Conservation (phyloP, 1,140 invertebrate species). For the Drosophila nebulosa region DNA sequence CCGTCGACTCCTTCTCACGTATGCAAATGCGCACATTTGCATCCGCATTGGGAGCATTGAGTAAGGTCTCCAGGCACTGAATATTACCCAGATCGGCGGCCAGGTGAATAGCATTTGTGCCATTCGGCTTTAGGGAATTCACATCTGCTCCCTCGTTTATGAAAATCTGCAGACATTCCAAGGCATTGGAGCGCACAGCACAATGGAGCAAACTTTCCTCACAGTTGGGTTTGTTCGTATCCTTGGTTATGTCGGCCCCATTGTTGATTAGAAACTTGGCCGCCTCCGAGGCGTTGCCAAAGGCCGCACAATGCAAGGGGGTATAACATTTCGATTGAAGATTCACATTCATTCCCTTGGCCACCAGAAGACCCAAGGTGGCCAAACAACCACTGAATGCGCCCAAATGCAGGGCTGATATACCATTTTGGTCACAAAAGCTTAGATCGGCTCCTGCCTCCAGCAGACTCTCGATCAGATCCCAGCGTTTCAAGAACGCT, state of each 20-base stretch:
- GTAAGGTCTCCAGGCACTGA: slow-evolving; percentile 85
- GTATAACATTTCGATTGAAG: slow-evolving; percentile 86
- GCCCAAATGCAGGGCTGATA: slow-evolving; percentile 88
- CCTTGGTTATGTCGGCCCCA: slow-evolving; percentile 83
- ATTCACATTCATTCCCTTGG: slow-evolving; percentile 86
- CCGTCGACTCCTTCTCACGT: slow-evolving; percentile 87
- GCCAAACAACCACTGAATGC: slow-evolving; percentile 88
- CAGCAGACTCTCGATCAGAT: slow-evolving; percentile 84
- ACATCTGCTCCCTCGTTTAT: slow-evolving; percentile 87
- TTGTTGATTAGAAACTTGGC: slow-evolving; percentile 86
- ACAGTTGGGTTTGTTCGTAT: slow-evolving; percentile 84
- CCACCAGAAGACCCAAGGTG: slow-evolving; percentile 86
- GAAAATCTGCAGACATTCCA: slow-evolving; percentile 88
- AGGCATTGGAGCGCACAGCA: slow-evolving; percentile 87
- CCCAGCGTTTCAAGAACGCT: slow-evolving; percentile 85
- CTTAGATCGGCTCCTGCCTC: slow-evolving; percentile 86
- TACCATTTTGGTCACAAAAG: slow-evolving; percentile 86
- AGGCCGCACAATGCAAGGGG: slow-evolving; percentile 90
- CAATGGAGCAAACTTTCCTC: slow-evolving; percentile 90
- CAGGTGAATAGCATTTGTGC: slow-evolving; percentile 89
- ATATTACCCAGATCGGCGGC: slow-evolving; percentile 88
- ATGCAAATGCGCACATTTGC: slow-evolving; percentile 84
- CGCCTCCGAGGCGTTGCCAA: slow-evolving; percentile 88
- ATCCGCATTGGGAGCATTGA: slow-evolving; percentile 86
- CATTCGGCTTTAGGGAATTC: slow-evolving; percentile 86